A percentile compares a stretch with the other conserved stretches of the same genome.
Evolutionary conservation across 2,888 invertebrate species (phyloP).

Genomic region (Emesis furor): DNA sequence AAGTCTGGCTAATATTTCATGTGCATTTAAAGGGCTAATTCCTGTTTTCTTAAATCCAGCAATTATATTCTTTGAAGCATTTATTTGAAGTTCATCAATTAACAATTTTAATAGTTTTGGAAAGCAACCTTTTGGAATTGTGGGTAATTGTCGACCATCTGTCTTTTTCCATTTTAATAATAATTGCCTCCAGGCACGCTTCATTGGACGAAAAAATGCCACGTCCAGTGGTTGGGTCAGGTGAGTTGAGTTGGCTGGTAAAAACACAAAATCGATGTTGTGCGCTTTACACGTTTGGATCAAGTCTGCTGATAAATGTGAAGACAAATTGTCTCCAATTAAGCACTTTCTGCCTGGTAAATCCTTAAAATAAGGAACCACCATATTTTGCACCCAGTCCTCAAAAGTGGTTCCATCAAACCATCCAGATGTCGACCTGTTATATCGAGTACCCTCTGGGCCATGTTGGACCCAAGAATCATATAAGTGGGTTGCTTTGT

Average conservation of each 20-base stretch:
- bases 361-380: no score
- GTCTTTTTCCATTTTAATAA: conserved; percentile 57
- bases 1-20: conserved; percentile 46
- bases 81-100: conserved; percentile 24
- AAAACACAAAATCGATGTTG: background rate
- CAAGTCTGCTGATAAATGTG: no score
- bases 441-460: conserved; percentile 74
- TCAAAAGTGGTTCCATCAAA: conserved; percentile 77
- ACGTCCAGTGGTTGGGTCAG: conserved; percentile 6
- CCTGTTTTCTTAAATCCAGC: conserved; percentile 37
- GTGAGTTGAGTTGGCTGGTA: background rate
- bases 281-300: background rate
- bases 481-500: conserved; percentile 29
- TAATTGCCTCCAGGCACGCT: conserved; percentile 16
- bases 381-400: no score
- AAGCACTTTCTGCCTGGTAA: no score
- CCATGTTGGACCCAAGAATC: conserved; percentile 24
- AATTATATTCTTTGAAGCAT: conserved; percentile 33
- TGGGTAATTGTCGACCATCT: conserved; percentile 24
- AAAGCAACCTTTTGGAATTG: conserved; percentile 31
- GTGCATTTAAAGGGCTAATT: conserved; percentile 35
- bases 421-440: conserved; percentile 80
- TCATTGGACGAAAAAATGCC: conserved; percentile 15
- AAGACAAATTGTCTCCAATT: no score
- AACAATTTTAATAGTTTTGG: conserved; percentile 37